phyloP scores from a whole-genome alignment of 2,113 vertebrate genomes.

The Cariama cristata region DNA sequence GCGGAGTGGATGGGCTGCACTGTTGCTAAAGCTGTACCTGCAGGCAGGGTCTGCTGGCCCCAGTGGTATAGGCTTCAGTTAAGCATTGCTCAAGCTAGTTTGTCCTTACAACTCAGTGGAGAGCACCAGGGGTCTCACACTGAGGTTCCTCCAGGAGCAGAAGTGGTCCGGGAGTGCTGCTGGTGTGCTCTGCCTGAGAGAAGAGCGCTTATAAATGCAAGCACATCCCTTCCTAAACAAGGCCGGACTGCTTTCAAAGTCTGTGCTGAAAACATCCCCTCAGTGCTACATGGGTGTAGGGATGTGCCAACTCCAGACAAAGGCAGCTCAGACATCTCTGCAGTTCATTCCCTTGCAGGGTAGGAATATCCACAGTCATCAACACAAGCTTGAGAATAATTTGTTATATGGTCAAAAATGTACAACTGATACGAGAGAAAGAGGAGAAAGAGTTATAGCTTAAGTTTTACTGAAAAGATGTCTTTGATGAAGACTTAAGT shows the following conservation, averaged over 20 bases:
- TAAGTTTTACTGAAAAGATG: neutral
- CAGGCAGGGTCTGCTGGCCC: neutral
- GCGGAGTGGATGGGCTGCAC: neutral
- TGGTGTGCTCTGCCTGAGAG: neutral
- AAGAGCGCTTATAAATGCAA: neutral
- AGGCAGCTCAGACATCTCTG: neutral
- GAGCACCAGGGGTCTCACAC: neutral
- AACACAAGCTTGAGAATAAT: neutral
- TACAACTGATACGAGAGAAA: neutral
- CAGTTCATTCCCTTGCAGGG: neutral
- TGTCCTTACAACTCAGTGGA: neutral
- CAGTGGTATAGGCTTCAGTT: neutral
- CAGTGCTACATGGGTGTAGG: neutral
- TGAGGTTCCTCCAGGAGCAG: neutral
- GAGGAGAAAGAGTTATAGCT: neutral
- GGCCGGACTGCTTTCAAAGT: neutral
- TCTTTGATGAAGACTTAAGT: neutral
- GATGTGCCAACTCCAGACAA: neutral
- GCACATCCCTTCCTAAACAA: neutral
- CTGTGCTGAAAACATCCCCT: neutral
- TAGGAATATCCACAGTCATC: neutral
- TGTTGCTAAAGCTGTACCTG: neutral
- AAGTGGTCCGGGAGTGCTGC: neutral
- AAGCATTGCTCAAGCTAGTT: neutral
- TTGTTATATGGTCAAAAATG: neutral